Percentiles rank a stretch among this genome's conserved stretches.
phyloP scores from a whole-genome alignment of 2,797 vertebrate genomes.

The Pipistrellus kuhlii region DNA sequence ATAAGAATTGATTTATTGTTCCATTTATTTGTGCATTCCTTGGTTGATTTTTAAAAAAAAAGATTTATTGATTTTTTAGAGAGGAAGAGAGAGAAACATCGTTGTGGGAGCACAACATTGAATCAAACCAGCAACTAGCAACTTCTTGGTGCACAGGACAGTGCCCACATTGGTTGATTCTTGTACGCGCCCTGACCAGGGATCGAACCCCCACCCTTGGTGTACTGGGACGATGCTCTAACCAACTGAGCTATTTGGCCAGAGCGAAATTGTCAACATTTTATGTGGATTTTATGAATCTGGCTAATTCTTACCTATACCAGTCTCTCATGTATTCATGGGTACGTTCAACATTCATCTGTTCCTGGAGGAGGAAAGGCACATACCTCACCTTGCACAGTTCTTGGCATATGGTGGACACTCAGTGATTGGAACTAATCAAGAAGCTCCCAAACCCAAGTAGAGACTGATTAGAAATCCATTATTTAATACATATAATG shows the following conservation, averaged over 20 bases:
- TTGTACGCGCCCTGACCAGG: neutral
- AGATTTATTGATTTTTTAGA: neutral
- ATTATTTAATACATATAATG: neutral
- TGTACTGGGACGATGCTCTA: neutral
- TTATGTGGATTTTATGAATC: conserved; percentile 7
- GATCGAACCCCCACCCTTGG: neutral
- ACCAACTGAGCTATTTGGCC: neutral
- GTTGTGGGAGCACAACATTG: neutral
- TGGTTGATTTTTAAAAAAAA: neutral
- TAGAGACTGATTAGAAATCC: neutral
- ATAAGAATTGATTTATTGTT: neutral
- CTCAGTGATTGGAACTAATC: neutral
- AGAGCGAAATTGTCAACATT: neutral
- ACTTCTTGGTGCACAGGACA: neutral
- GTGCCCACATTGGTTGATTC: neutral
- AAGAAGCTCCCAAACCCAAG: neutral
- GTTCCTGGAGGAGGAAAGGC: neutral
- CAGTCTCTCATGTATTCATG: neutral
- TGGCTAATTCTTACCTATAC: neutral
- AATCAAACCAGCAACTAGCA: neutral
- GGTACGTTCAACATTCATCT: neutral
- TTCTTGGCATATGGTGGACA: neutral
- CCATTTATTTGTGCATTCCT: neutral
- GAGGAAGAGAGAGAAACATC: neutral
- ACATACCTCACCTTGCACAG: neutral